phyloP scores from a whole-genome alignment of 2,113 vertebrate genomes.

The Mustela lutreola region DNA sequence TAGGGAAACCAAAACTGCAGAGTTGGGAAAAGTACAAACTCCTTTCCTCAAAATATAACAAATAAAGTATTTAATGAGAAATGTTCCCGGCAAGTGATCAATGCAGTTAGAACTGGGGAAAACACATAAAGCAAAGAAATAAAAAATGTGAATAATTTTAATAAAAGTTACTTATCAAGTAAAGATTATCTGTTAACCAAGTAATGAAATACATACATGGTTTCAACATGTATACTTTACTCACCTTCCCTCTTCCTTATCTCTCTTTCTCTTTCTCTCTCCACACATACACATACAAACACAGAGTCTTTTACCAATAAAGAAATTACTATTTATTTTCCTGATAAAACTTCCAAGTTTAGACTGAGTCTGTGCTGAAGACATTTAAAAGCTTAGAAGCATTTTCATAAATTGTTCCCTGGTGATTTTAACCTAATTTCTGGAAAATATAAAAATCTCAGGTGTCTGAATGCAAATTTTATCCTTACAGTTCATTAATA shows the following conservation, averaged over 20 bases:
- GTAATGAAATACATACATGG: not conserved
- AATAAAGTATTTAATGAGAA: slow-evolving; percentile 22
- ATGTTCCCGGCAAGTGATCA: not conserved
- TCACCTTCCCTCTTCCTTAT: not conserved
- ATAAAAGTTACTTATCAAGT: not conserved
- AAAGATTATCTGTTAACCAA: not conserved
- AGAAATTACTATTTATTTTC: not conserved
- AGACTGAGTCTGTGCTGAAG: not conserved
- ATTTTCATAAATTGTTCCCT: slow-evolving; percentile 50
- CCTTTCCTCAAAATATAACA: not conserved
- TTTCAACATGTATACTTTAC: not conserved
- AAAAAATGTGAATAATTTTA: not conserved
- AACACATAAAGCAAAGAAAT: not conserved
- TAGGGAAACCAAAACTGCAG: not conserved
- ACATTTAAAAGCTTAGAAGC: slow-evolving; percentile 18
- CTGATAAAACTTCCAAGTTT: not conserved
- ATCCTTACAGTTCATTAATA: slow-evolving; percentile 55
- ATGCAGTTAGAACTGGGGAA: not conserved
- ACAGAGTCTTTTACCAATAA: not conserved
- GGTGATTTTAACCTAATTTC: slow-evolving; percentile 60
- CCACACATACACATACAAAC: not conserved
- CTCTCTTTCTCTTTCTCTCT: not conserved
- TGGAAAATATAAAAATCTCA: slow-evolving; percentile 62
- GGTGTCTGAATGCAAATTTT: slow-evolving; percentile 47
- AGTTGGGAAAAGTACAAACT: not conserved